These are phyloP conservation scores for Monoplex corrugatus DNA, from an alignment of 2,888 invertebrate genomes.

Conservation along the genomic window DNA sequence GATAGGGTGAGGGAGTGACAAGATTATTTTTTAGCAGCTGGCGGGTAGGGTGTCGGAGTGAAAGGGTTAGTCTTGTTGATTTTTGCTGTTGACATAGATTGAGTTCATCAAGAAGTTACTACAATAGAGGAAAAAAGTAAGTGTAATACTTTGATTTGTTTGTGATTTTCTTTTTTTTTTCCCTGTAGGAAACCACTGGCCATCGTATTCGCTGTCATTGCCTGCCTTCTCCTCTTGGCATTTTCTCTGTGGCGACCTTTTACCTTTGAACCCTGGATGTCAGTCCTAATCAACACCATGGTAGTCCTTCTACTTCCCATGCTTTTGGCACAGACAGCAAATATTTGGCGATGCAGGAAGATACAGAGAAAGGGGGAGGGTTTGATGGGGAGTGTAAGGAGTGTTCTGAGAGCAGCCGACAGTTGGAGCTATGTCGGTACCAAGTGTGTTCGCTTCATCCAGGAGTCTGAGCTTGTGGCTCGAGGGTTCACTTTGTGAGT, in stretches of 20 bases:
- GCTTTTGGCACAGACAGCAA: background rate
- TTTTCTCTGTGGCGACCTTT: background rate
- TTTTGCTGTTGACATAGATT: background rate
- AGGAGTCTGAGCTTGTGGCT: constrained; percentile 55
- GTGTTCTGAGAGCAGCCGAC: constrained; percentile 11
- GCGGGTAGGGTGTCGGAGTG: no score
- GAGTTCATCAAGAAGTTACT: no score
- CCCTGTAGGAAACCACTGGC: background rate
- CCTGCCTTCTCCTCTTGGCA: background rate
- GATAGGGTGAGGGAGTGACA: background rate
- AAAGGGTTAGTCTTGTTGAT: background rate
- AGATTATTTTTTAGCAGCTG: no score
- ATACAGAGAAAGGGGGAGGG: background rate
- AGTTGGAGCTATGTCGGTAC: constrained; percentile 31
- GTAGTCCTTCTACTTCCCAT: background rate
- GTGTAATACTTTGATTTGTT: background rate
- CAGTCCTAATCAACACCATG: background rate
- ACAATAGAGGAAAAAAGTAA: no score
- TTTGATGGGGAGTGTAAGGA: background rate
- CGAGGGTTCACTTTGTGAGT: constrained; percentile 57
- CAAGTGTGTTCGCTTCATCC: constrained; percentile 53
- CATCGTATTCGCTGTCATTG: background rate
- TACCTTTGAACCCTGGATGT: background rate
- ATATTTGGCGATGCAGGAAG: background rate
- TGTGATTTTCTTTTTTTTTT: background rate